Conservation (phyloP, 2,113 vertebrate genomes). For the Oenanthe oenanthe region DNA sequence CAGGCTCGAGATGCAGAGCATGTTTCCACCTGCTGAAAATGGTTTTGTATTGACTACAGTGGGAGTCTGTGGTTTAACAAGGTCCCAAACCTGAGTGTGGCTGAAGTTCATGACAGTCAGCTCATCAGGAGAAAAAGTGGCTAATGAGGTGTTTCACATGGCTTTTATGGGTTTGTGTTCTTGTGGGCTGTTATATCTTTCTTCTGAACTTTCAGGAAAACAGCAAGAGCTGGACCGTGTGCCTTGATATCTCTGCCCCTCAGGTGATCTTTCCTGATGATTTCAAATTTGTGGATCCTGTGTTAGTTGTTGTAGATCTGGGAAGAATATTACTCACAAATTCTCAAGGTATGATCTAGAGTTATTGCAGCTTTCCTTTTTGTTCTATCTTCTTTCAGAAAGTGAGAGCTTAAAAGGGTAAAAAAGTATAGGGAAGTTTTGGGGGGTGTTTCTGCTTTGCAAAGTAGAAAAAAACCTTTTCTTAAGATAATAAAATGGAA, state of each 20-base stretch:
- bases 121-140: not conserved
- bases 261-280: conserved; percentile 98
- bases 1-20: not conserved
- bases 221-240: conserved; percentile 94
- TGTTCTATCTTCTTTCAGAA: not conserved
- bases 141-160: not conserved
- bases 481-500: not conserved
- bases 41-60: not conserved
- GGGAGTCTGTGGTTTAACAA: not conserved
- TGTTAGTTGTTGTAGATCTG: conserved; percentile 93
- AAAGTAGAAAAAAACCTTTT: not conserved
- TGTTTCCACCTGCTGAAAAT: not conserved
- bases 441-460: not conserved
- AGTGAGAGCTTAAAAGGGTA: not conserved
- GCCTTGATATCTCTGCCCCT: conserved; percentile 95
- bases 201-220: conserved; percentile 80
- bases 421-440: not conserved
- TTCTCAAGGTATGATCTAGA: conserved; percentile 84
- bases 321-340: conserved; percentile 95
- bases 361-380: not conserved
- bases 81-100: not conserved
- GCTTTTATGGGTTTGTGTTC: not conserved
- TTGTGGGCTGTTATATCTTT: not conserved
- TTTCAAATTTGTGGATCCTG: conserved; percentile 90
- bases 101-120: not conserved